A percentile compares a stretch with the other conserved stretches of the same genome.
phyloP scores from a whole-genome alignment of 2,888 invertebrate species.

The Cheiracanthium punctorium region DNA sequence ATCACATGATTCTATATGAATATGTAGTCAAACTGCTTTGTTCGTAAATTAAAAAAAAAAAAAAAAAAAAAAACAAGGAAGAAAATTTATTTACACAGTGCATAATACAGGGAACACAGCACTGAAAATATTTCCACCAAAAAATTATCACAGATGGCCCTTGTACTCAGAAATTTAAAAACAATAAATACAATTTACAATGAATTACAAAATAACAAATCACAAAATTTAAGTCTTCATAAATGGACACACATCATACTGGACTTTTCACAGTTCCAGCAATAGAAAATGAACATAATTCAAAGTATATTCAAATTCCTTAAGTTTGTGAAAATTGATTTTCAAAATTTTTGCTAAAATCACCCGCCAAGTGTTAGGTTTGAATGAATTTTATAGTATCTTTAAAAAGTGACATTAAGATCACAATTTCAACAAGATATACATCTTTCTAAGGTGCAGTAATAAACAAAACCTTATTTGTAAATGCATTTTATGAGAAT shows the following conservation, averaged over 20 bases:
- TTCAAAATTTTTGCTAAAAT: no score
- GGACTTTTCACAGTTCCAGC: neutral
- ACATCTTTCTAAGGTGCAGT: neutral
- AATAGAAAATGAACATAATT: neutral
- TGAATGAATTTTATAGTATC: no score
- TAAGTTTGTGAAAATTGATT: no score
- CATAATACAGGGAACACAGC: slow-evolving; percentile 1
- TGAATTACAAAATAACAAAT: neutral
- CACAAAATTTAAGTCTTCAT: neutral
- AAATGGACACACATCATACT: neutral
- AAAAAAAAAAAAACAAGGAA: slow-evolving; percentile 5
- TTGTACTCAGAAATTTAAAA: slow-evolving; percentile 6
- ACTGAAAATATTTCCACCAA: neutral
- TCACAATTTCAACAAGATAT: neutral
- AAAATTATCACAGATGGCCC: slow-evolving; percentile 30
- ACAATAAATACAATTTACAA: slow-evolving; percentile 5
- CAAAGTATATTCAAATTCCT: neutral
- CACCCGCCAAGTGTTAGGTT: no score
- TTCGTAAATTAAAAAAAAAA: slow-evolving; percentile 7
- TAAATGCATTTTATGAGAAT: neutral
- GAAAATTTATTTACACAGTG: slow-evolving; percentile 12
- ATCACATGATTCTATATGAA: neutral
- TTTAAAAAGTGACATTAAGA: no score
- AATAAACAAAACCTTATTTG: neutral
- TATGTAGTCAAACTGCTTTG: slow-evolving; percentile 1